phyloP scores from a whole-genome alignment of 1,140 invertebrate genomes.

The Ceratina calcarata region DNA sequence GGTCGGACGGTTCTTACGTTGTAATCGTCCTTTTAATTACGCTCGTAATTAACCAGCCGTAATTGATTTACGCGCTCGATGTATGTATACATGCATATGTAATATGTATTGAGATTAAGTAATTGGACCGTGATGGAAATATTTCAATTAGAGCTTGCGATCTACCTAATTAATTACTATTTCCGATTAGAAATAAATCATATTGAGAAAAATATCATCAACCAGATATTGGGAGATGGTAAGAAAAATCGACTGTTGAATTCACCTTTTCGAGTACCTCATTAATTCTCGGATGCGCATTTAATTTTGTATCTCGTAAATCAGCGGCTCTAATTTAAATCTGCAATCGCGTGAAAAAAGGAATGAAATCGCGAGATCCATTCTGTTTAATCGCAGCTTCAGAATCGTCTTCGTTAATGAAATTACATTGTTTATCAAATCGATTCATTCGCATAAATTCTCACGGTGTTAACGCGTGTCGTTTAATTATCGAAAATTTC shows the following conservation, averaged over 20 bases:
- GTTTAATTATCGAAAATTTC: conserved; percentile 29
- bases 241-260: too few species aligned
- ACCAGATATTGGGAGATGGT: too few species aligned
- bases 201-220: too few species aligned
- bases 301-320: too few species aligned
- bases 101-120: background rate
- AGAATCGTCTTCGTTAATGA: conserved; percentile 12
- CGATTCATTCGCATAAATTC: conserved; percentile 21
- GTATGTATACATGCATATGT: background rate
- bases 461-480: background rate
- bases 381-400: background rate
- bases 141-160: too few species aligned
- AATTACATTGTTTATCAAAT: conserved; percentile 13
- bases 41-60: conserved; percentile 26
- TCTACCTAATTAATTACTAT: too few species aligned
- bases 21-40: conserved; percentile 35
- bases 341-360: background rate
- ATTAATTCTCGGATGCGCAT: too few species aligned
- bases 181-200: too few species aligned
- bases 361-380: background rate
- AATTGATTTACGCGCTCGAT: conserved; percentile 23
- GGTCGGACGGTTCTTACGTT: conserved; percentile 38
- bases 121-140: background rate
- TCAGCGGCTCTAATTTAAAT: background rate
- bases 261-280: too few species aligned